Evolutionary conservation across 2,888 invertebrate species (phyloP).

Genomic region (Timema cristinae): DNA sequence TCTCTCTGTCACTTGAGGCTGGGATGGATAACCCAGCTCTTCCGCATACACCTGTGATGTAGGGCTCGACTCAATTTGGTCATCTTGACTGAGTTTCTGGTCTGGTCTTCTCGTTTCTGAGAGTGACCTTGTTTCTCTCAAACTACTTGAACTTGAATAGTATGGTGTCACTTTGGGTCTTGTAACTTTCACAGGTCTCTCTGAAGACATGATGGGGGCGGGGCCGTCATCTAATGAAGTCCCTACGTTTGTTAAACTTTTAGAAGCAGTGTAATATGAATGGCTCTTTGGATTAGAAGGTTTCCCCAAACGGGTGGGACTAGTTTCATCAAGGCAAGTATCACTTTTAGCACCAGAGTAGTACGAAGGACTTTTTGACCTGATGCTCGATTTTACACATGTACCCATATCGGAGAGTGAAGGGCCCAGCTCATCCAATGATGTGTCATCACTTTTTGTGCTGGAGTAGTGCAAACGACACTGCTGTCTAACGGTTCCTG

Average conservation of each 20-base stretch:
- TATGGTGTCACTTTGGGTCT: constrained; percentile 63
- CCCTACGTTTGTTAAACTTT: constrained; percentile 28
- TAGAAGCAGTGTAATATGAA: constrained; percentile 24
- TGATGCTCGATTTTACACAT: constrained; percentile 46
- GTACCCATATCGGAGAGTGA: constrained; percentile 82
- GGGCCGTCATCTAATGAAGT: constrained; percentile 21
- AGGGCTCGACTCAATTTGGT: constrained; percentile 15
- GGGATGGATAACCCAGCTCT: constrained; percentile 16
- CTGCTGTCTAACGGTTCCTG: constrained; percentile 75
- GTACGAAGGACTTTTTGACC: constrained; percentile 25
- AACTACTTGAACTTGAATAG: constrained; percentile 49
- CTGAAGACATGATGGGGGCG: constrained; percentile 38
- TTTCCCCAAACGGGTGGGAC: constrained; percentile 24
- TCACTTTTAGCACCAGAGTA: constrained; percentile 30
- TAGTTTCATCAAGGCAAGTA: constrained; percentile 29
- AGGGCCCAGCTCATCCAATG: constrained; percentile 66
- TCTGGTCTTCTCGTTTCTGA: neutral
- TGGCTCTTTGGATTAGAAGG: constrained; percentile 18
- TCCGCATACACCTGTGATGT: constrained; percentile 14
- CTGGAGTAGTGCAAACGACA: constrained; percentile 41
- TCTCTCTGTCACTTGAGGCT: constrained; percentile 14
- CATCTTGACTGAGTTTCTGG: neutral
- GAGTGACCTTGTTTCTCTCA: neutral
- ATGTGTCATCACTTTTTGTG: constrained; percentile 77
- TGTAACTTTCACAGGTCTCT: constrained; percentile 44